Conservation (phyloP, 2,113 vertebrate genomes). For the Ceyx cyanopectus region DNA sequence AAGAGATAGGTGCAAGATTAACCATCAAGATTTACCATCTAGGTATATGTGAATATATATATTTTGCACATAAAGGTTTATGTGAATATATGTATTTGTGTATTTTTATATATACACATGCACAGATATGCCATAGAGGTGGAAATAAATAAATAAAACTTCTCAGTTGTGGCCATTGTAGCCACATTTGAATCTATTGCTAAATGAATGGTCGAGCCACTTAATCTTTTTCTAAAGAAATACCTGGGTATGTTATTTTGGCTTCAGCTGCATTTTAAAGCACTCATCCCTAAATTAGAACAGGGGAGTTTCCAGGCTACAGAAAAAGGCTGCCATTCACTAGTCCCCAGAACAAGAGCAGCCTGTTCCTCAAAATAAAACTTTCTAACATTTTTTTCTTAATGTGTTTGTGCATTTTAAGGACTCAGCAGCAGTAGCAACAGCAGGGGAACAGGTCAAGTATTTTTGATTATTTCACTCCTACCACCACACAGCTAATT, state of each 20-base stretch:
- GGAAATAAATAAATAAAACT: background rate
- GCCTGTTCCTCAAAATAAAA: background rate
- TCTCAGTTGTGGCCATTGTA: background rate
- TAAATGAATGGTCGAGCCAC: background rate
- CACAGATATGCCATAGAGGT: background rate
- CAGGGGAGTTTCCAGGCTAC: background rate
- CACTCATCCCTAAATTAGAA: constrained; percentile 1
- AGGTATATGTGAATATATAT: background rate
- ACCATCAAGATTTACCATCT: background rate
- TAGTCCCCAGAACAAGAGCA: background rate
- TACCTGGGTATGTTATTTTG: background rate
- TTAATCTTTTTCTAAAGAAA: constrained; percentile 13
- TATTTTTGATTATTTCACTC: constrained; percentile 22
- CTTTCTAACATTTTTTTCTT: background rate
- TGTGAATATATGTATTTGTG: background rate
- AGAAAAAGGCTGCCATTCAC: background rate
- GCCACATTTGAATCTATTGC: background rate
- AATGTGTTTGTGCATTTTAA: background rate
- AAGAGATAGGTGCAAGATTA: background rate
- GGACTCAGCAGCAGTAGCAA: background rate
- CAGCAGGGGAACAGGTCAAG: background rate
- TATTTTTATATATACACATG: background rate
- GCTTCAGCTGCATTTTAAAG: constrained; percentile 1
- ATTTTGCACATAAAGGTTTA: background rate
- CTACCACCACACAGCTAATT: constrained; percentile 43